Evolutionary conservation across 2,888 invertebrate species (phyloP).

Genomic region (Spatulosminthurus flaviceps): DNA sequence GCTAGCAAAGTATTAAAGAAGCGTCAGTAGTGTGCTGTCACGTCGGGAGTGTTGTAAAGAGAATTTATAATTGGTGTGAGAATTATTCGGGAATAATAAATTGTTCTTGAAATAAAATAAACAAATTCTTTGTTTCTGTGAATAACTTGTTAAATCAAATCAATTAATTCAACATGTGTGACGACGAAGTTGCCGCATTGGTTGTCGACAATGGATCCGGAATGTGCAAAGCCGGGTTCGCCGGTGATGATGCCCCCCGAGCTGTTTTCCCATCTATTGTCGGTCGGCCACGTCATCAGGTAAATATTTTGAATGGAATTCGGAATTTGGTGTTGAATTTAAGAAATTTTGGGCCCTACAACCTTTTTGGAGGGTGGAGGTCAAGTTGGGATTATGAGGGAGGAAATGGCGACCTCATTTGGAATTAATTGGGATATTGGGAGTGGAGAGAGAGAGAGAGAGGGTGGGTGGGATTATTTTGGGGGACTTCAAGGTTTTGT

Average conservation of each 20-base stretch:
- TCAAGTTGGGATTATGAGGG: too few relatives aligned
- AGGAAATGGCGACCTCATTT: too few relatives aligned
- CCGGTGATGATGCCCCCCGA: constrained; percentile 93
- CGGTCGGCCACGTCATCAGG: constrained; percentile 88
- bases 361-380: too few relatives aligned
- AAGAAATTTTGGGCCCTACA: too few relatives aligned
- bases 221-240: constrained; percentile 97
- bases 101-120: not conserved
- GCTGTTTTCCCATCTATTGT: constrained; percentile 97
- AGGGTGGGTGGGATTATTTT: not conserved
- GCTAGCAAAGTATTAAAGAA: constrained; percentile 12
- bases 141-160: not conserved
- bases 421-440: too few relatives aligned
- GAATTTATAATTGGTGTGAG: not conserved
- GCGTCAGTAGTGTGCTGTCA: constrained; percentile 22
- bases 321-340: not conserved
- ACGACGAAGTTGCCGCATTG: constrained; percentile 95
- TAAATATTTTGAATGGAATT: constrained; percentile 49
- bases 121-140: not conserved
- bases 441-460: not conserved
- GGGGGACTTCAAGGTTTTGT: not conserved
- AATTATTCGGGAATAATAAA: not conserved
- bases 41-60: not conserved
- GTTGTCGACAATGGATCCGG: constrained; percentile 96
- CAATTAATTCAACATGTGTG: constrained; percentile 78